phyloP scores from a whole-genome alignment of 1,140 invertebrate genomes.

The Drosophila bocki region DNA sequence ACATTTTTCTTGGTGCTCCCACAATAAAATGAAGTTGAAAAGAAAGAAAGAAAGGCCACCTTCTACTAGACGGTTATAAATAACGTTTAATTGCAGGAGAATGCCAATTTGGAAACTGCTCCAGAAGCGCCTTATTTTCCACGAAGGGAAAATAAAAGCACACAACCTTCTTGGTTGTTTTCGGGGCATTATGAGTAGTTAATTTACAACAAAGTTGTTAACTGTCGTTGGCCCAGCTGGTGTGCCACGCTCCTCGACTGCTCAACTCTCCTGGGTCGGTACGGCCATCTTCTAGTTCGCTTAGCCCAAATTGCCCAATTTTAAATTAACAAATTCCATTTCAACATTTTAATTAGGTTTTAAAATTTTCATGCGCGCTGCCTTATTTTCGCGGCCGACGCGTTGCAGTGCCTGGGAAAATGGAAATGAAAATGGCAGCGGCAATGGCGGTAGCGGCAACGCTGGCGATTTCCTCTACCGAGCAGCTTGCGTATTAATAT shows the following conservation, averaged over 20 bases:
- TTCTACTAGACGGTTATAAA: conserved; percentile 68
- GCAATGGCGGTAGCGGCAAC: conserved; percentile 17
- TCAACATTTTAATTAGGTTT: conserved; percentile 84
- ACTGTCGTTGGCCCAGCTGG: conserved; percentile 58
- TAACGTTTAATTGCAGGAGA: conserved; percentile 80
- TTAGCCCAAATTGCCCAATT: conserved; percentile 77
- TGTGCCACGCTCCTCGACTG: conserved; percentile 20
- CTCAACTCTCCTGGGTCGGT: conserved; percentile 23
- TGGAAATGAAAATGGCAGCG: conserved; percentile 20
- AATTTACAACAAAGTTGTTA: conserved; percentile 83
- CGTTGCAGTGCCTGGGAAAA: conserved; percentile 44
- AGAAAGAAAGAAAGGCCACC: background rate
- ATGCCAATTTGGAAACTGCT: conserved; percentile 63
- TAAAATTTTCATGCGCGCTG: conserved; percentile 76
- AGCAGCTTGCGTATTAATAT: conserved; percentile 83
- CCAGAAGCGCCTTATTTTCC: conserved; percentile 14
- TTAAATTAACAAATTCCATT: conserved; percentile 84
- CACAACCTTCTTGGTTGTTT: conserved; percentile 29
- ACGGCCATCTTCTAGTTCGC: conserved; percentile 49
- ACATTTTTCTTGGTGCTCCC: conserved; percentile 2
- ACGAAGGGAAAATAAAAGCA: conserved; percentile 1
- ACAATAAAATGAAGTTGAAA: conserved; percentile 2
- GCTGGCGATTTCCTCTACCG: conserved; percentile 62
- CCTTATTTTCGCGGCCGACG: conserved; percentile 41
- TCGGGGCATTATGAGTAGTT: conserved; percentile 77